Base-by-base conservation (phyloP, 2,888 invertebrate species). In the Callosobruchus maculatus region DNA sequence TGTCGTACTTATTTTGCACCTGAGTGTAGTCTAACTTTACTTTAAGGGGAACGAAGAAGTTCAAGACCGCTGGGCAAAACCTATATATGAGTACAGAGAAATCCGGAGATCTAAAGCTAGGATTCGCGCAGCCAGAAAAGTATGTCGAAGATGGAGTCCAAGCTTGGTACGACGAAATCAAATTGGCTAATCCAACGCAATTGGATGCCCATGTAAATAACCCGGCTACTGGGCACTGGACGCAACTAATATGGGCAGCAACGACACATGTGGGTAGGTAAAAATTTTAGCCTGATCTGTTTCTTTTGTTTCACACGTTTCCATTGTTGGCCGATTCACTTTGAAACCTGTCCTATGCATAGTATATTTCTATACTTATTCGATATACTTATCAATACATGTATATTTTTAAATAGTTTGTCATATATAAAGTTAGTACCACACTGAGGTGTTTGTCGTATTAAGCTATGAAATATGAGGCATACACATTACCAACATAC, bases 161-260 rank as follows among this genome's bases (percentile, higher is more conserved):
- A 18, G 21, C 1, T 21, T 78, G 78, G 79, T 78, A 77, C 68
- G 70, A 72, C n/a, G 74, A 76, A 71, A 72, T 71, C 21, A 26
- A 73, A n/a, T 9, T 67, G 9, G 75, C 71, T 18, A 75, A 72
- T n/a, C 70, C 72, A 20, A 74, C 73, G 18, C 9, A 49, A 1
- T 5, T 18, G 18, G 49, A 49, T 49, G 1, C 49, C 13, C 13
- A 49, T 13, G 13, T 13, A 13, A 13, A 13, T 18, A 18, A 13
- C 3, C 22, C 22, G 22, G 73, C 31, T 3, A 70, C 75, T n/a
- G 80, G 78, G 0, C 78, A 80, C 70, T 80, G 75, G 68, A 77
- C 78, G 20, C 78, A 78, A 74, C 0, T 78, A 20, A 75, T 77
- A n/a, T 80, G 80, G 80, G 76, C 78, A 0, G 74, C 74, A 49